Percentiles rank a stretch among this genome's conserved stretches.
Conservation (phyloP, 2,888 invertebrate genomes). For the Catocala sponsa region DNA sequence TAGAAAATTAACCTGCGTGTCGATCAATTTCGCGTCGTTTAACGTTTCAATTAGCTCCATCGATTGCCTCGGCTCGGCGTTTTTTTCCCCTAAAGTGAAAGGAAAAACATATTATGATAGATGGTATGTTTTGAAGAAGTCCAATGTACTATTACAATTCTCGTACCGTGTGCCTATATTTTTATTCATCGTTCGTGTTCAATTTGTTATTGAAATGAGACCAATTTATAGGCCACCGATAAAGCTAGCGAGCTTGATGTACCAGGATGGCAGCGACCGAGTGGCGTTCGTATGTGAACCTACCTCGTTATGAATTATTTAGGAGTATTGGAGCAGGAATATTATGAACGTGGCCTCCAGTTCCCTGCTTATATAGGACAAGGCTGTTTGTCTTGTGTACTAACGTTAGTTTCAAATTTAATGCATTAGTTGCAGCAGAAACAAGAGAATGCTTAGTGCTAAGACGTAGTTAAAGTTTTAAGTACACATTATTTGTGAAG, state of each 20-base stretch:
- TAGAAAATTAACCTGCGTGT: constrained; percentile 63
- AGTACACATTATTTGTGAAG: constrained; percentile 2
- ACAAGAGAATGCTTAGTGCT: constrained; percentile 16
- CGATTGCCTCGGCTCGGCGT: constrained; percentile 44
- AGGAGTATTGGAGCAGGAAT: constrained; percentile 59
- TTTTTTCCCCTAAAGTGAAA: constrained; percentile 49
- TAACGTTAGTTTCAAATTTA: constrained; percentile 25
- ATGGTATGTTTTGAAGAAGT: constrained; percentile 32
- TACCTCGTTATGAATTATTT: constrained; percentile 63
- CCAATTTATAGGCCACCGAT: constrained; percentile 52
- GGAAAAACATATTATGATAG: constrained; percentile 31
- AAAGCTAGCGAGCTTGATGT: constrained; percentile 36
- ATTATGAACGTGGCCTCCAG: constrained; percentile 58
- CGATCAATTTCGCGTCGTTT: constrained; percentile 56
- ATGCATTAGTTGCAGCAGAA: constrained; percentile 41
- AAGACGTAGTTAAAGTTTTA: constrained; percentile 24
- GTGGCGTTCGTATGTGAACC: constrained; percentile 48
- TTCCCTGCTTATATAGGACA: constrained; percentile 25
- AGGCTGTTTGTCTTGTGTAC: constrained; percentile 28
- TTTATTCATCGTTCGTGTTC: constrained; percentile 32
- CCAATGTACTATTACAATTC: background rate
- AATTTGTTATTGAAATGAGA: constrained; percentile 54
- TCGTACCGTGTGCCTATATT: constrained; percentile 11
- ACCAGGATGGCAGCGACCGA: constrained; percentile 51
- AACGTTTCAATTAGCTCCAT: constrained; percentile 58